A percentile compares a stretch with the other conserved stretches of the same genome.
These are phyloP conservation scores for Sesamia inferens DNA, from an alignment of 2,888 invertebrate genomes.

Conservation along the genomic window DNA sequence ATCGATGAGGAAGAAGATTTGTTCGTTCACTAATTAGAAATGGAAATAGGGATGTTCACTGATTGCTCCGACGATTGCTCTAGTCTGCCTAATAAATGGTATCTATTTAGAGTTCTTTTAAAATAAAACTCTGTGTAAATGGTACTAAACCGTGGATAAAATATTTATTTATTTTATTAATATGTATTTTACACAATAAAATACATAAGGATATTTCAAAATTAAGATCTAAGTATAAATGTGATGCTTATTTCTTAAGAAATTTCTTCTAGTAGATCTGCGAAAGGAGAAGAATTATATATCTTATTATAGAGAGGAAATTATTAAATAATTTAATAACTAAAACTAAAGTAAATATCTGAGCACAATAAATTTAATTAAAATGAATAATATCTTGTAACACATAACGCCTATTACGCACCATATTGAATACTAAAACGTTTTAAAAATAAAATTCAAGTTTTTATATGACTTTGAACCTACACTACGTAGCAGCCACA, in stretches of 20 bases:
- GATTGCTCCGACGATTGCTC: slow-evolving; percentile 29
- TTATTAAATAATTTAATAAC: too few relatives aligned
- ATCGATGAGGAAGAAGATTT: slow-evolving; percentile 41
- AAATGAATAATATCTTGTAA: not conserved
- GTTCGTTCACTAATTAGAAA: slow-evolving; percentile 42
- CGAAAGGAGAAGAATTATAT: too few relatives aligned
- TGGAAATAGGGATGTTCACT: slow-evolving; percentile 41
- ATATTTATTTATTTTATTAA: not conserved
- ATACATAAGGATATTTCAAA: too few relatives aligned
- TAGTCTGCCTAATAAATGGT: not conserved
- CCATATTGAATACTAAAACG: not conserved
- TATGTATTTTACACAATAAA: too few relatives aligned
- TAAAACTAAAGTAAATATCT: not conserved
- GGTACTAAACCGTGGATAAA: not conserved
- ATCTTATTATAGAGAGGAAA: too few relatives aligned
- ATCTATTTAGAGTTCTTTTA: not conserved
- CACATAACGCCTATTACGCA: not conserved
- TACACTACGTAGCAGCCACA: not conserved
- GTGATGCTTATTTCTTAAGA: too few relatives aligned
- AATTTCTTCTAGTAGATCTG: too few relatives aligned
- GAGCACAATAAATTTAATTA: not conserved
- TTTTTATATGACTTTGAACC: slow-evolving; percentile 39
- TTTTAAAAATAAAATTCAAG: slow-evolving; percentile 9
- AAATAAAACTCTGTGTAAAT: not conserved
- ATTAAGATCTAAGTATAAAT: too few relatives aligned